These are phyloP conservation scores for Ondatra zibethicus DNA, from an alignment of 2,113 vertebrate species.

Conservation along the genomic window DNA sequence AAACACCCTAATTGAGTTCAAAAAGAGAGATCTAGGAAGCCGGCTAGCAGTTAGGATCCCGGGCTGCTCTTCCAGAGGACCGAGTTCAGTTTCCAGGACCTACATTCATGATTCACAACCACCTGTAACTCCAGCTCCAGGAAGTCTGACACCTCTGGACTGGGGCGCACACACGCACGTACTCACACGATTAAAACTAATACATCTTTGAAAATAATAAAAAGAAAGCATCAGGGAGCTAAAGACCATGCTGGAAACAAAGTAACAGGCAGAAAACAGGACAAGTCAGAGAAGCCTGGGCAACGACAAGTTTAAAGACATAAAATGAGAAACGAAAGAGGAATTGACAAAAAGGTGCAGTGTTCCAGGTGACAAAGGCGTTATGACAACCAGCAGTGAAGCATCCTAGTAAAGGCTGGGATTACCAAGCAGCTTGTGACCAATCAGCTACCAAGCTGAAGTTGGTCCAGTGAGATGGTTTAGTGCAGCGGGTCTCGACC, in stretches of 20 bases:
- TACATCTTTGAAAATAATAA: background rate
- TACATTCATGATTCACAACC: background rate
- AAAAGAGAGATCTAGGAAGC: background rate
- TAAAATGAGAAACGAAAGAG: slow-evolving; percentile 10
- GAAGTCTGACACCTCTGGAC: background rate
- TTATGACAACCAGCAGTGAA: background rate
- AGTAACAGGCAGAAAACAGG: background rate
- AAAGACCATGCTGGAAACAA: background rate
- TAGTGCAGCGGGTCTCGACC: background rate
- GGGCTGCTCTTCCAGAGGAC: background rate
- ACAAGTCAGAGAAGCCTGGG: background rate
- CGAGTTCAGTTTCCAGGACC: background rate
- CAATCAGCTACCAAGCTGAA: background rate
- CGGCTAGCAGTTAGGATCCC: background rate
- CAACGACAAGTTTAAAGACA: background rate
- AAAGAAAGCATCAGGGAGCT: background rate
- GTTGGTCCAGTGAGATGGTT: background rate
- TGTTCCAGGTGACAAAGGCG: background rate
- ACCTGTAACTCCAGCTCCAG: background rate
- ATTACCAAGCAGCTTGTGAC: background rate
- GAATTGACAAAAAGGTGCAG: background rate
- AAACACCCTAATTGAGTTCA: background rate
- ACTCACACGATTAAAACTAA: background rate
- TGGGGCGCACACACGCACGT: background rate
- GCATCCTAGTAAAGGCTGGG: background rate